Conservation (phyloP, 2,113 vertebrate genomes). For the Ranitomeya variabilis region DNA sequence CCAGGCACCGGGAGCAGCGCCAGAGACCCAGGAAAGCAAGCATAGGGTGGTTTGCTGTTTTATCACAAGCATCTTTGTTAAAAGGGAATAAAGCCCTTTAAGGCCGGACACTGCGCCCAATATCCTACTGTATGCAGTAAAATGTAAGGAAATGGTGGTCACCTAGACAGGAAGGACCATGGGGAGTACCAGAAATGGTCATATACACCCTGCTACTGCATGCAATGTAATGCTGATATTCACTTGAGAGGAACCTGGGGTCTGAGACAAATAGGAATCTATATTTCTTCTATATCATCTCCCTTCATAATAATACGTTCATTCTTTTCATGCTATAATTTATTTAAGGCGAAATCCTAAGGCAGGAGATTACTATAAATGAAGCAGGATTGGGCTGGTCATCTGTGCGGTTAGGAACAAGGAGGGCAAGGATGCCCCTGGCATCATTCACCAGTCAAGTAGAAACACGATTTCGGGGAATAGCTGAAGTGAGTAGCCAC, state of each 20-base stretch:
- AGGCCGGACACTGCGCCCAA: no score
- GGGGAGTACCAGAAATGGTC: no score
- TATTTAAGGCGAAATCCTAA: slow-evolving; percentile 30
- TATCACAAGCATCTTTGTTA: no score
- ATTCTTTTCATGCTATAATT: not conserved
- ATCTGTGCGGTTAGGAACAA: slow-evolving; percentile 48
- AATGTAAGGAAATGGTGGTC: no score
- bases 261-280: not conserved
- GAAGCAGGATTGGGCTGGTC: slow-evolving; percentile 54
- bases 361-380: slow-evolving; percentile 12
- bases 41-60: no score
- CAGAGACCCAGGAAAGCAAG: no score
- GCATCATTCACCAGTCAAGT: slow-evolving; percentile 51
- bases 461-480: slow-evolving; percentile 45
- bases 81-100: no score
- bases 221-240: no score
- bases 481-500: slow-evolving; percentile 47
- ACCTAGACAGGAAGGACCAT: no score
- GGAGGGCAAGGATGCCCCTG: slow-evolving; percentile 51
- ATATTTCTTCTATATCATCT: slow-evolving; percentile 1
- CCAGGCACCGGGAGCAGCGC: no score
- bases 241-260: not conserved
- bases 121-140: no score
- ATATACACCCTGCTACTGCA: no score
- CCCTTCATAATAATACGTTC: not conserved